Percentiles rank a stretch among this genome's conserved stretches.
These are phyloP conservation scores for Solen grandis DNA, from an alignment of 1,140 invertebrate species.

Conservation along the genomic window DNA sequence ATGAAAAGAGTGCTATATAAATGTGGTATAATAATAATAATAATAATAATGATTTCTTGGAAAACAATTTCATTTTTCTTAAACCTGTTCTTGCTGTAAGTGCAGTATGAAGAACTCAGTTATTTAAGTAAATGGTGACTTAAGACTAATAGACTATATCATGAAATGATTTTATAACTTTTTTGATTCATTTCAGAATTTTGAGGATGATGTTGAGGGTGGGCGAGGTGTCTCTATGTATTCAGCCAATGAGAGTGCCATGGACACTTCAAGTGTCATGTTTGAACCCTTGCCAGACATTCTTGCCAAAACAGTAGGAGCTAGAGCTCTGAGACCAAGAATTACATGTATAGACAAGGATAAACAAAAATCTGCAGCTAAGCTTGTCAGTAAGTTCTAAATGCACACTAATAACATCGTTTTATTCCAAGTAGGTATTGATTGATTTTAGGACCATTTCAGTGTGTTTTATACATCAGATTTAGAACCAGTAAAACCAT, in stretches of 20 bases:
- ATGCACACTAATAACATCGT: no score
- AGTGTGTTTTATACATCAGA: background rate
- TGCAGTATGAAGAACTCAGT: no score
- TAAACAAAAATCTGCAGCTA: slow-evolving; percentile 63
- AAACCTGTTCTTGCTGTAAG: no score
- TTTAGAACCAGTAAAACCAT: background rate
- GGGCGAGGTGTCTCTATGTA: slow-evolving; percentile 41
- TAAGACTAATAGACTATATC: no score
- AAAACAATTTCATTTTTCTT: no score
- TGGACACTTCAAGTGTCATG: slow-evolving; percentile 59
- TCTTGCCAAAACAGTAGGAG: slow-evolving; percentile 63
- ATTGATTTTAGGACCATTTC: background rate
- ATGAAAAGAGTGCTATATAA: no score
- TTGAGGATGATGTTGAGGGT: slow-evolving; percentile 45
- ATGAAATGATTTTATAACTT: no score
- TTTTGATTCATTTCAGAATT: slow-evolving; percentile 25
- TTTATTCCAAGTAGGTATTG: no score
- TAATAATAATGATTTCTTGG: no score
- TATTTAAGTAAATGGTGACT: no score
- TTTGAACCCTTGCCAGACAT: slow-evolving; percentile 77
- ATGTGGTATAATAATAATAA: no score
- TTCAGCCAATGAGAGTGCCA: slow-evolving; percentile 25
- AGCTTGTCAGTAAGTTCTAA: slow-evolving; percentile 67
- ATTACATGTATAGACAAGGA: slow-evolving; percentile 65
- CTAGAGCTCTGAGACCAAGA: slow-evolving; percentile 68